A percentile compares a stretch with the other conserved stretches of the same genome.
These are phyloP conservation scores for Turdus rufiventris DNA, from an alignment of 2,113 vertebrate genomes.

Conservation along the genomic window DNA sequence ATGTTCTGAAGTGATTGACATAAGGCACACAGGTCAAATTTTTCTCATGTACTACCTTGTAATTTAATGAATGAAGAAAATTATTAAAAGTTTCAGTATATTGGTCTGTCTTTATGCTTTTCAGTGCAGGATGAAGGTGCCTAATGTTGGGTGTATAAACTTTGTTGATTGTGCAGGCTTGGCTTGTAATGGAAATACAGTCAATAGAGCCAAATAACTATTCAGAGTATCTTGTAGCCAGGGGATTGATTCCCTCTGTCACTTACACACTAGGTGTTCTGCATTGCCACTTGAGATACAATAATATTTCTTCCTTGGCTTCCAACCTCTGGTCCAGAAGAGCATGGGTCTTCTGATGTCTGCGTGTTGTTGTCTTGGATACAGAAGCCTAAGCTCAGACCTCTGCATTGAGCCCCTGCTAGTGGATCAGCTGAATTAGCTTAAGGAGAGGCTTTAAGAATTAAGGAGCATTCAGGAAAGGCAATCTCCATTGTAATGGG, in stretches of 20 bases:
- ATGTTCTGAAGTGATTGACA: not conserved
- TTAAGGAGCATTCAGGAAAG: not conserved
- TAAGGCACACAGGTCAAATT: not conserved
- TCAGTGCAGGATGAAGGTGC: not conserved
- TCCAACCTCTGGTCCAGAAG: not conserved
- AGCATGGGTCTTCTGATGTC: not conserved
- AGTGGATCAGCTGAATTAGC: not conserved
- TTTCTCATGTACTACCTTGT: not conserved
- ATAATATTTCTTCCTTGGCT: not conserved
- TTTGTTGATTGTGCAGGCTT: not conserved
- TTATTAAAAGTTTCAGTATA: not conserved
- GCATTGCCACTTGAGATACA: not conserved
- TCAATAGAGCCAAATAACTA: not conserved
- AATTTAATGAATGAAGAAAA: not conserved
- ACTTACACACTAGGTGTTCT: not conserved
- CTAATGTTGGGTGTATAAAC: not conserved
- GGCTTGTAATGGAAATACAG: not conserved
- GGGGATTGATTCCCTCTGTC: not conserved
- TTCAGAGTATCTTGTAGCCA: not conserved
- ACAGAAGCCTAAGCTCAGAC: not conserved
- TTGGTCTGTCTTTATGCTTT: not conserved
- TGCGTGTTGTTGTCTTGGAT: not conserved
- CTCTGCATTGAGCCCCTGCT: not conserved
- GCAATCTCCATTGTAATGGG: not conserved
- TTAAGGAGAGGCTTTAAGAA: constrained; percentile 15